Evolutionary conservation across 92 coral and sea anemone genomes (phyloP).

Genomic region (Anthopleura xanthogrammica): DNA sequence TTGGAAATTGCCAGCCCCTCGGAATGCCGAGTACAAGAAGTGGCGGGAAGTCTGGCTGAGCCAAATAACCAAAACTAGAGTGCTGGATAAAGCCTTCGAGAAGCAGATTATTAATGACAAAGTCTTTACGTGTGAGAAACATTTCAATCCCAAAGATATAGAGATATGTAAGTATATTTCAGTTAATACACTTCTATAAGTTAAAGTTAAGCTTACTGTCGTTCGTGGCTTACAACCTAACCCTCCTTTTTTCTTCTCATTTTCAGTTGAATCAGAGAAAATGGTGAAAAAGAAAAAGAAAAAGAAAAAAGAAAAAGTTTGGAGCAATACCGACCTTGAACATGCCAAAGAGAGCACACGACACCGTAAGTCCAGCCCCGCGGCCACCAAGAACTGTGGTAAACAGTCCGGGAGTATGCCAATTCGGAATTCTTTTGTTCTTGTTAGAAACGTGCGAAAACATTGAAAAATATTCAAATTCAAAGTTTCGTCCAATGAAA

Average conservation of each 20-base stretch:
- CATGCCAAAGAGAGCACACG: not conserved
- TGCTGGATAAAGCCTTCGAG: not conserved
- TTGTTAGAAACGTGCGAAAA: too few species aligned
- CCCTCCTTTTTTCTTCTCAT: not conserved
- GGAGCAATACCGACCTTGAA: not conserved
- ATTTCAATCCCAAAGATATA: not conserved
- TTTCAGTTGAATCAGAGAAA: not conserved
- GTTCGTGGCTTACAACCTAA: too few species aligned
- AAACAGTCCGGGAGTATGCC: too few species aligned
- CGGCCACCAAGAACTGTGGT: not conserved
- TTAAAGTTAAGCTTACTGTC: too few species aligned
- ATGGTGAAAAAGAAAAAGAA: not conserved
- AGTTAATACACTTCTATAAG: not conserved
- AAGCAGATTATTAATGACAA: not conserved
- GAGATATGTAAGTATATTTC: not conserved
- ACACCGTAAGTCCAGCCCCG: not conserved
- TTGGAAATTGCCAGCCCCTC: not conserved
- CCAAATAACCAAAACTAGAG: not conserved
- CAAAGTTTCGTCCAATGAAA: too few species aligned
- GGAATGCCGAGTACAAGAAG: not conserved
- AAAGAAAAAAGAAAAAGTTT: not conserved
- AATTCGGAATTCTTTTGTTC: too few species aligned
- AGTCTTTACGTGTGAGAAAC: not conserved
- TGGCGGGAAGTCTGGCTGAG: not conserved
- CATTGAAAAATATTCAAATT: too few species aligned